A percentile compares a stretch with the other conserved stretches of the same genome.
phyloP scores from a whole-genome alignment of 2,888 invertebrate genomes.

The Leistus spinibarbis region DNA sequence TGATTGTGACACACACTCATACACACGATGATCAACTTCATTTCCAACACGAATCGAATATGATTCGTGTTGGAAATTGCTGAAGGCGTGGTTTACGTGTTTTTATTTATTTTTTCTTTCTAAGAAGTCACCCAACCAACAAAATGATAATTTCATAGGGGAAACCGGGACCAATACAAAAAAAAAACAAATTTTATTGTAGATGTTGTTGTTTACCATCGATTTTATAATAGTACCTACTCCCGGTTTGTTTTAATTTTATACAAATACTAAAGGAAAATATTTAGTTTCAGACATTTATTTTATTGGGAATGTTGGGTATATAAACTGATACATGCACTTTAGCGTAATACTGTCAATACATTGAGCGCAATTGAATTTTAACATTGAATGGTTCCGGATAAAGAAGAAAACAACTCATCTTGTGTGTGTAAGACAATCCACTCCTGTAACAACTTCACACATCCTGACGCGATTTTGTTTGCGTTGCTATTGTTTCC shows the following conservation, averaged over 20 bases:
- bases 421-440: not conserved
- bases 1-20: constrained; percentile 14
- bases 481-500: constrained; percentile 30
- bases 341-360: not conserved
- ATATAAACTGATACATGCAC: too few relatives aligned
- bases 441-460: constrained; percentile 8
- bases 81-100: not conserved
- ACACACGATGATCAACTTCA: not conserved
- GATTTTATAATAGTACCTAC: too few relatives aligned
- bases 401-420: not conserved
- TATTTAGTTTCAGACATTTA: too few relatives aligned
- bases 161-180: not conserved
- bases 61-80: not conserved
- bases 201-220: too few relatives aligned
- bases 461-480: constrained; percentile 21
- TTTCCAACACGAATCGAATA: not conserved
- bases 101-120: not conserved
- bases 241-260: too few relatives aligned
- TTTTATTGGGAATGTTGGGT: too few relatives aligned
- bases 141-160: not conserved
- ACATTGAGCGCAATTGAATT: not conserved
- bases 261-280: too few relatives aligned
- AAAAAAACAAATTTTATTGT: not conserved
- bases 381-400: not conserved
- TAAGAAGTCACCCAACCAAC: not conserved